These are phyloP conservation scores for Eremophila alpestris DNA, from an alignment of 2,797 vertebrate genomes.

Conservation along the genomic window DNA sequence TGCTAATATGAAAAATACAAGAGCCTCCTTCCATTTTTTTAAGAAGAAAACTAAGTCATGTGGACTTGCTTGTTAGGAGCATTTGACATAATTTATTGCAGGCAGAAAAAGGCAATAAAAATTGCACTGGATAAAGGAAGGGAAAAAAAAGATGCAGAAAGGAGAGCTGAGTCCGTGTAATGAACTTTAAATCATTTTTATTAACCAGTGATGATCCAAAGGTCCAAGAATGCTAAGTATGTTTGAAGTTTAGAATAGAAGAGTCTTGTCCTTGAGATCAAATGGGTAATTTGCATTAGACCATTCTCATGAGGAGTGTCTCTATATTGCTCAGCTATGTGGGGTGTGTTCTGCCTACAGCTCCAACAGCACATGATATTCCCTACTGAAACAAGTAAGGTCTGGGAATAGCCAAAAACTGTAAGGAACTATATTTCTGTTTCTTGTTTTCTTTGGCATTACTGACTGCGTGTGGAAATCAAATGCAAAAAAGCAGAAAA, in stretches of 20 bases:
- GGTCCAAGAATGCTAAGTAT: neutral
- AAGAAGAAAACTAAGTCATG: neutral
- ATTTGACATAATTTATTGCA: neutral
- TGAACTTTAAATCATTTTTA: neutral
- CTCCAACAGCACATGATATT: neutral
- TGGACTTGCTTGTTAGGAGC: neutral
- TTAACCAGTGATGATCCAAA: neutral
- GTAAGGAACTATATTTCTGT: neutral
- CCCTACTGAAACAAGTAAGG: neutral
- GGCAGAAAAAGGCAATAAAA: neutral
- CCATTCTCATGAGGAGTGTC: neutral
- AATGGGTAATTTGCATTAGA: neutral
- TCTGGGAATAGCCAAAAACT: neutral
- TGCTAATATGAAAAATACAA: neutral
- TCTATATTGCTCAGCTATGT: neutral
- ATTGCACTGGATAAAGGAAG: neutral
- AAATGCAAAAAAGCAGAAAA: neutral
- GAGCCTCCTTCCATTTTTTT: neutral
- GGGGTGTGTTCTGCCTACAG: neutral
- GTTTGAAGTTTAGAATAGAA: neutral
- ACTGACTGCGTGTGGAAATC: neutral
- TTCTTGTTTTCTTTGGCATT: neutral
- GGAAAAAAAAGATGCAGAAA: neutral
- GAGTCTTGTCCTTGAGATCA: neutral
- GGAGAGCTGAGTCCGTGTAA: neutral